These are phyloP conservation scores for Megalonaias nervosa DNA, from an alignment of 1,140 invertebrate genomes.

Conservation along the genomic window DNA sequence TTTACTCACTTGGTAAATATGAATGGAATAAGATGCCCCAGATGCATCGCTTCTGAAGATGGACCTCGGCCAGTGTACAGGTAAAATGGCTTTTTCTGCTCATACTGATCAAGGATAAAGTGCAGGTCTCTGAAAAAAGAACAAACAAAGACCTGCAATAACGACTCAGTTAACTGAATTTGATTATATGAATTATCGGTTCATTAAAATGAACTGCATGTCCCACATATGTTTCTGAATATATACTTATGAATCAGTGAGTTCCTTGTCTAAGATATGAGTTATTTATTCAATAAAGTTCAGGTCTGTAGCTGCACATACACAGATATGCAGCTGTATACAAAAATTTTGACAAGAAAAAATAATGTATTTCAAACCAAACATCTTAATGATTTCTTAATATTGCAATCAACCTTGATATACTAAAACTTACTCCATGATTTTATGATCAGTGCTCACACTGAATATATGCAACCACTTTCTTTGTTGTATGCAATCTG, in stretches of 20 bases:
- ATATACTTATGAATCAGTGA: neutral
- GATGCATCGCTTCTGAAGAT: conserved; percentile 95
- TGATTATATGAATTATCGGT: neutral
- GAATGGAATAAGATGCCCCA: conserved; percentile 98
- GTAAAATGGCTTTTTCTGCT: conserved; percentile 95
- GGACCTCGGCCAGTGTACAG: conserved; percentile 98
- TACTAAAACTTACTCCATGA: no score
- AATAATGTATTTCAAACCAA: no score
- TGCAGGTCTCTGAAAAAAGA: conserved; percentile 73
- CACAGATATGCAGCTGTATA: no score
- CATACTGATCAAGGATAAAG: conserved; percentile 85
- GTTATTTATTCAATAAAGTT: neutral
- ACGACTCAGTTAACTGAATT: neutral
- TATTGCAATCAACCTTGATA: no score
- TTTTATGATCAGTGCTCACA: no score
- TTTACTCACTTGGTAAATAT: conserved; percentile 89
- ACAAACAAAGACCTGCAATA: neutral
- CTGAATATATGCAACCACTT: no score
- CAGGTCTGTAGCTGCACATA: no score
- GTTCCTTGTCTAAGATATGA: neutral
- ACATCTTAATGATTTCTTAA: no score
- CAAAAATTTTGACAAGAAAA: no score
- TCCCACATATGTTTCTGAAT: neutral
- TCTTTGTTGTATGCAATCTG: no score
- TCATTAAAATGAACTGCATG: neutral